A percentile compares a stretch with the other conserved stretches of the same genome.
These are phyloP conservation scores for Tromatobia lineatoria DNA, from an alignment of 2,888 invertebrate species.

Conservation along the genomic window DNA sequence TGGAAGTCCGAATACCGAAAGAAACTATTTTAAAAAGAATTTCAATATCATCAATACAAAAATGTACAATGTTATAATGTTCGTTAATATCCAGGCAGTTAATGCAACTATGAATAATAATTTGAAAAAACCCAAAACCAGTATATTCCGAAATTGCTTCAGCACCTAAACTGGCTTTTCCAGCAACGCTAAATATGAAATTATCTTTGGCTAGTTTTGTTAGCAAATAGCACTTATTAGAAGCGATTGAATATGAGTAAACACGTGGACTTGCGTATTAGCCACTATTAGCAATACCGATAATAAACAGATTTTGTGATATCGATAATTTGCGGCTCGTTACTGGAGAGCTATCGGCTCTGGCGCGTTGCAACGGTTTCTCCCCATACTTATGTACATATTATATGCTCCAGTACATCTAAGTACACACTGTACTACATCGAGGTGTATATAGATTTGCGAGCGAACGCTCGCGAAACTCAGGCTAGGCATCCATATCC, in stretches of 20 bases:
- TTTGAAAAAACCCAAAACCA: background rate
- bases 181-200: background rate
- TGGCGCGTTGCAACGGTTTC: constrained; percentile 14
- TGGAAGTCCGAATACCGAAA: too few species aligned
- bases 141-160: background rate
- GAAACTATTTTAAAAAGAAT: too few species aligned
- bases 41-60: too few species aligned
- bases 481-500: constrained; percentile 54
- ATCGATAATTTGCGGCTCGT: constrained; percentile 58
- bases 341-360: constrained; percentile 25
- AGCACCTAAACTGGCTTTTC: background rate
- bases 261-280: constrained; percentile 12
- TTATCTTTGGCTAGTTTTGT: background rate
- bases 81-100: too few species aligned
- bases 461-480: constrained; percentile 52
- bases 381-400: constrained; percentile 8
- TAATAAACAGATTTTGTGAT: constrained; percentile 54
- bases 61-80: too few species aligned
- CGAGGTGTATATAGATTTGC: constrained; percentile 26
- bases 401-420: constrained; percentile 14
- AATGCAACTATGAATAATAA: too few species aligned
- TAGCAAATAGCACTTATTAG: background rate
- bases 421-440: constrained; percentile 17
- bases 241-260: background rate
- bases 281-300: constrained; percentile 31